Evolutionary conservation across 1,140 invertebrate genomes (phyloP).

Genomic region (Zelostemma sp.): DNA sequence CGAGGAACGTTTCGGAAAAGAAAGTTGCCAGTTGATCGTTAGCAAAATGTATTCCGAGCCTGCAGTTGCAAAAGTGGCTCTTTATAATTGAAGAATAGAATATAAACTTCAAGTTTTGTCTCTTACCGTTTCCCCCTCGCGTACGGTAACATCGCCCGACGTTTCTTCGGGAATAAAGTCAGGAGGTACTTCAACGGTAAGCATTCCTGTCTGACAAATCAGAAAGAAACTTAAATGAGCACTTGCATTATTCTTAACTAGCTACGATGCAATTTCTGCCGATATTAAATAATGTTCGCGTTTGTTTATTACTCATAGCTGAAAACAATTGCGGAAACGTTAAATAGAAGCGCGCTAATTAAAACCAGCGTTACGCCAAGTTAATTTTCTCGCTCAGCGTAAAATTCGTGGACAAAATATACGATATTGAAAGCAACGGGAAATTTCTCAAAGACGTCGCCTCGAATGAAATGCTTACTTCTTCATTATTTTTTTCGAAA

Average conservation of each 20-base stretch:
- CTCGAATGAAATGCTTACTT: background rate
- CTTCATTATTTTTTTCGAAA: background rate
- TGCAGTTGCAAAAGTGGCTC: no score
- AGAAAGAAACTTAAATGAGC: slow-evolving; percentile 7
- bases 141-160: slow-evolving; percentile 84
- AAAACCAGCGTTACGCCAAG: no score
- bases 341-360: no score
- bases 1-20: background rate
- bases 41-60: no score
- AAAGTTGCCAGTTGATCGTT: no score
- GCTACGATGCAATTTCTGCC: background rate
- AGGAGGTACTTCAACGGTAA: slow-evolving; percentile 86
- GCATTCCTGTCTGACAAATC: slow-evolving; percentile 77
- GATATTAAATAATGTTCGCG: no score
- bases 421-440: background rate
- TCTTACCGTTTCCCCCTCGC: slow-evolving; percentile 80
- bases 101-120: slow-evolving; percentile 10
- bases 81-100: no score
- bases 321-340: no score
- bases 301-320: no score
- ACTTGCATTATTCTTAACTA: background rate
- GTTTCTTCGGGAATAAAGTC: slow-evolving; percentile 87
- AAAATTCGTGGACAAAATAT: no score
- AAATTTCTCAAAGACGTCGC: background rate
- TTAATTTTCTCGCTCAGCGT: no score